Conservation (phyloP, 2,113 vertebrate genomes). For the Pomatorhinus ruficollis region DNA sequence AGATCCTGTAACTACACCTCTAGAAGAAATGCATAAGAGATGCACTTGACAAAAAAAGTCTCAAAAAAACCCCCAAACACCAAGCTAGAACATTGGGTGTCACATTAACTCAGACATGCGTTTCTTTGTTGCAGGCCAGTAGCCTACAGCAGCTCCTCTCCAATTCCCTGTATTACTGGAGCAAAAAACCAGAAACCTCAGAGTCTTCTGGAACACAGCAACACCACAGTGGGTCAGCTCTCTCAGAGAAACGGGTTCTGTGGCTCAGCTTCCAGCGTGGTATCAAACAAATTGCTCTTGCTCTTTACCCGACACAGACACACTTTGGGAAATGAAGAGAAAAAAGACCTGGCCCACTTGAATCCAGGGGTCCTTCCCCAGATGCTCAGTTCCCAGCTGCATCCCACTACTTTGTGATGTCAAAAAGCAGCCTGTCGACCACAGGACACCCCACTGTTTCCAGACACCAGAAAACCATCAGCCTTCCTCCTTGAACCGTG, state of each 20-base stretch:
- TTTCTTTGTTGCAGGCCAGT: background rate
- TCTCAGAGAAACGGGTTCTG: background rate
- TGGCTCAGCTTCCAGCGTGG: background rate
- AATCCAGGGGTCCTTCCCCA: background rate
- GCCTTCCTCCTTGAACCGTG: background rate
- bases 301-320: background rate
- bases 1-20: conserved; percentile 30
- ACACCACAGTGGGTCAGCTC: fast-evolving
- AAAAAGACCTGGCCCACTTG: background rate
- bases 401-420: background rate
- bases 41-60: background rate
- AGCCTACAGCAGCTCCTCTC: background rate
- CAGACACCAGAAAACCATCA: background rate
- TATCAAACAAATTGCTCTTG: background rate
- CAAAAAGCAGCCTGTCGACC: background rate
- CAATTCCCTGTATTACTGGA: background rate
- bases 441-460: background rate
- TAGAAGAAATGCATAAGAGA: conserved; percentile 10
- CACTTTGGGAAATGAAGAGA: background rate
- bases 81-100: background rate
- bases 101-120: background rate
- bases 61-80: background rate
- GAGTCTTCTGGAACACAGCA: background rate
- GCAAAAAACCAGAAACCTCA: background rate
- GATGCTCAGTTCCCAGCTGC: background rate